Base-by-base conservation (phyloP, 2,797 vertebrate genomes). In the Neosilurus hyrtlii region DNA sequence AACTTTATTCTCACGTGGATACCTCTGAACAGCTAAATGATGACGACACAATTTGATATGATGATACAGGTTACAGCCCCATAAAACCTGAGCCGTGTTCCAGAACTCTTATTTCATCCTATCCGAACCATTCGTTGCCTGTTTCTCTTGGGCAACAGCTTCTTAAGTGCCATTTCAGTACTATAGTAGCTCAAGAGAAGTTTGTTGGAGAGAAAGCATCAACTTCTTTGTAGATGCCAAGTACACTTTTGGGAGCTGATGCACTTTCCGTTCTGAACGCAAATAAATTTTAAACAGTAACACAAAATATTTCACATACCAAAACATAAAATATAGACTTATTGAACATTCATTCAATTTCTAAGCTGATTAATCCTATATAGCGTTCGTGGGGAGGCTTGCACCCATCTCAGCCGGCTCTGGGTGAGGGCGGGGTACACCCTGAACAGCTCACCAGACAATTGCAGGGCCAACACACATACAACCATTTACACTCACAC, bases 21-120 rank as follows among this genome's bases (percentile, higher is more conserved):
- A 84, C 84, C 86, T 86, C 87, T 24, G 80, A 73, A 57, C 85
- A 35, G 51, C 52, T 82, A 63, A 35, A 73, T 65, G 67, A 51
- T 75, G 62, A 77, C 37, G 24, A 57, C 37, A 82, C 26, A 62
- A 26, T 51, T 73, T 73, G 51, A 71, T 24, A n/a, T 52, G 20
- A 30, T 37, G 5, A 9, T 18, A 37, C 9, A 62, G 9, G 8
- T 77, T 18, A 63, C 22, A 49, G 59, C 37, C 37, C 14, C 1
- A 18, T 26, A 24, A 76, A 76, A 37, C 30, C 35, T 37, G 20
- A 61, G 20, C 54, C 22, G 11, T 43, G 30, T 54, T 57, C 16
- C 54, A 75, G 26, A 77, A 59, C 56, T n/a, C 43, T 76, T 20
- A 74, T 35, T 22, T 35, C 11, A 22, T 8, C 26, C 56, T 59